Evolutionary conservation across 1,140 invertebrate genomes (phyloP), one percentile per base, ranked within the genome.

Genomic region (Potamilus streckersoni): DNA sequence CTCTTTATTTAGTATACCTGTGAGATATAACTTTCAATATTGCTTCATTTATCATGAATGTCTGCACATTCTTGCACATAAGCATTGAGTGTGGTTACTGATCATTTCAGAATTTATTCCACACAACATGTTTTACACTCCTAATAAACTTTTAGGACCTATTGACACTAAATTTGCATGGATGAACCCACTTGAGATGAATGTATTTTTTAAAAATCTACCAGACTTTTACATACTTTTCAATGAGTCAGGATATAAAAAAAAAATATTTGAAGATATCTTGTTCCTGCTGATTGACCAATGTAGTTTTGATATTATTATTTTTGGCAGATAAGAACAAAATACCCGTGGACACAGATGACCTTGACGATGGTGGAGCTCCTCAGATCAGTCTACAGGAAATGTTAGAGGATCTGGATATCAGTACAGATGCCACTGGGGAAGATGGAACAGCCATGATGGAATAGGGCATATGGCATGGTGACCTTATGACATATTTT

Each of bases 381-480:
- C 97, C 97, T 3, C 92, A 93, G 80, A 96, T 99, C 74, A 96
- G 94, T n/a, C 91, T 99, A 1, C 95, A 96, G 76, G 98, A 99
- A 91, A 99, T 99, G 98, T 90, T 99, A 74, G 97, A 99, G 79
- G 98, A 99, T 91, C 91, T 99, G 76, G 83, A 88, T 59, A 84
- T 92, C 60, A 68, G 74, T 31, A 87, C 90, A 56, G 90, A 90
- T 83, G 86, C 89, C 11, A 90, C 88, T 16, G 89, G 88, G 0
- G 87, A 76, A 20, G 89, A 85, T 20, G 89, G 88, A 0, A 85
- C 84, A 14, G 75, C 78, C 55, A 90, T 89, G 89, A 84, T 86
- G 72, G 87, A 87, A 62, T 88, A 81, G 70, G 68, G 60, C 23
- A n/a, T 19, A 19, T 12, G 60, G 19, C 23, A n/a, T 62, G 60